These are phyloP conservation scores for Phalacrocorax pelagicus DNA, from an alignment of 2,113 vertebrate species.

Conservation along the genomic window DNA sequence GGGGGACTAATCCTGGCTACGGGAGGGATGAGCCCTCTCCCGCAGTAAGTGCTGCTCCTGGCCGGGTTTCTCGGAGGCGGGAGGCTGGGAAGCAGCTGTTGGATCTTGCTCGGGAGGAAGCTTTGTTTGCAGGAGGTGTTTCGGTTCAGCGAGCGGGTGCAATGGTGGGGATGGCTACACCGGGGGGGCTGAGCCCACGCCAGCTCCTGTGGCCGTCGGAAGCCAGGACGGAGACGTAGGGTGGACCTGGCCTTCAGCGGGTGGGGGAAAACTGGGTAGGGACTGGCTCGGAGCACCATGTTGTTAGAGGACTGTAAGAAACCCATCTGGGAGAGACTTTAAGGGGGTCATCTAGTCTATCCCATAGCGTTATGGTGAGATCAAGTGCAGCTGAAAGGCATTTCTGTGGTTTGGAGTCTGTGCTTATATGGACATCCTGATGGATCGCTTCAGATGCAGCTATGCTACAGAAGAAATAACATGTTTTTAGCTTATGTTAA, in stretches of 20 bases:
- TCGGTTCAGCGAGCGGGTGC: rapidly evolving
- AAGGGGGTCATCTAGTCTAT: background rate
- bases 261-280: background rate
- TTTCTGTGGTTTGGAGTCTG: conserved; percentile 40
- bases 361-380: background rate
- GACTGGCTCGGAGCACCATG: rapidly evolving
- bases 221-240: background rate
- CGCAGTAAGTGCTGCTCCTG: background rate
- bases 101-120: background rate
- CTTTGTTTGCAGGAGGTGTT: conserved; percentile 8
- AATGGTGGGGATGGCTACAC: background rate
- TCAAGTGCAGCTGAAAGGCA: conserved; percentile 11
- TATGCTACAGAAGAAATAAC: background rate
- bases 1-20: background rate
- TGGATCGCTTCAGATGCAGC: background rate
- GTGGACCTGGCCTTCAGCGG: background rate
- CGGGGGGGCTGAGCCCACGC: background rate
- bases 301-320: background rate
- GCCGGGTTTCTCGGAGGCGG: background rate
- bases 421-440: conserved; percentile 5
- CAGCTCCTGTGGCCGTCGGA: rapidly evolving
- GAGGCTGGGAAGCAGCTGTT: conserved; percentile 36
- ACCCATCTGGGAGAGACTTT: background rate
- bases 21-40: background rate
- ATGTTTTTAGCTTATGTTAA: background rate